Base-by-base conservation (phyloP, 2,888 invertebrate species). In the Penaeus monodon region DNA sequence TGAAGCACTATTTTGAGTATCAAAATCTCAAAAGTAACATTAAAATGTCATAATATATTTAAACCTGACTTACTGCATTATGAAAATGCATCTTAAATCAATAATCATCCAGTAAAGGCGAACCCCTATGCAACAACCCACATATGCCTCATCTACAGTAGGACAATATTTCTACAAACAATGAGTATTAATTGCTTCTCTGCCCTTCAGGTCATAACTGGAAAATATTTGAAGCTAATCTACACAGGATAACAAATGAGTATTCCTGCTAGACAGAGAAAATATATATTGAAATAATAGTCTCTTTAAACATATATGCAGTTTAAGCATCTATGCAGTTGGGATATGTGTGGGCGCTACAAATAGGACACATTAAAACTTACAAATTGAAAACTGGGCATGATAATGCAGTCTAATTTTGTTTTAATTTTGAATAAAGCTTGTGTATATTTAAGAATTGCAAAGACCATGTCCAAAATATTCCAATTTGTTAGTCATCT, bases 1-100 rank as follows among this genome's bases (percentile, higher is more conserved):
- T 81, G 49, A 81, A 81, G 70, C 81, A 81, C 70, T 49, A 29
- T 81, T 33, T 70, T 81, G 81, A 81, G 81, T 70, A 81, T 81
- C 81, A 81, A 81, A 81, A 81, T 81, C 81, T 81, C 80, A 65
- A 65, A 38, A 44, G 49, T 49, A 70, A 81, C 70, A 79, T 57
- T 38, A 81, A 65, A 44, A 57, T 70, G 49, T 81, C 81, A 81
- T 38, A 65, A 81, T 81, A 68, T 81, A 81, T 65, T 80, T 80
- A 57, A 81, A 81, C 81, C 81, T 81, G 81, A 81, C 49, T 49
- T 81, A 27, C 70, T 68, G 78, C 78, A 57, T 81, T 81, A 68
- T 38, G 38, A 44, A 12, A 81, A 38, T 81, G 81, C 70, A 81
- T 44, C 81, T 70, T 81, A 81, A 44, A 81, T 33, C 22, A 80